A percentile compares a stretch with the other conserved stretches of the same genome.
Conservation (phyloP, 2,113 vertebrate species). For the Indri indri region DNA sequence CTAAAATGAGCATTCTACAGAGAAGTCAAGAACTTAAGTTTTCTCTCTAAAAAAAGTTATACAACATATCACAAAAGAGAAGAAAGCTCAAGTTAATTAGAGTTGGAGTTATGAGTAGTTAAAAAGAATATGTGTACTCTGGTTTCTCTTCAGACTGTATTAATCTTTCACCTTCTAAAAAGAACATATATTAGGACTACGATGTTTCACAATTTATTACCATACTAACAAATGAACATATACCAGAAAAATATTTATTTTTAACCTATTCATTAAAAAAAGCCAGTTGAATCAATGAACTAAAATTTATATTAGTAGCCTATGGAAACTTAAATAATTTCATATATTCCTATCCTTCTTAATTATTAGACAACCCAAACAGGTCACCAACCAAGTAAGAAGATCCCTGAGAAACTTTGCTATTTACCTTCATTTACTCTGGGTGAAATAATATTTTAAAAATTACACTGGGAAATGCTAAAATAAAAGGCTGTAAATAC, state of each 20-base stretch:
- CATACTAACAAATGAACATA: neutral
- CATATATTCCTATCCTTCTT: neutral
- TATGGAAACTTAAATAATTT: conserved; percentile 7
- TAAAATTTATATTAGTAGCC: neutral
- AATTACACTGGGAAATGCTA: neutral
- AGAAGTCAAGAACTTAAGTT: neutral
- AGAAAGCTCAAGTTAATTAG: neutral
- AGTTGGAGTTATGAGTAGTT: neutral
- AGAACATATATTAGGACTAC: neutral
- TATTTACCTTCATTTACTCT: neutral
- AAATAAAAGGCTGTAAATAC: neutral
- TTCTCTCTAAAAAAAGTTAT: neutral
- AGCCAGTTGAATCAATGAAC: neutral
- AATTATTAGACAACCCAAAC: neutral
- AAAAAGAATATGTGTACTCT: neutral
- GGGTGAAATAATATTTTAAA: neutral
- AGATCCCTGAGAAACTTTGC: neutral
- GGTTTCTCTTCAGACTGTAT: no score
- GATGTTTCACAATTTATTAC: neutral
- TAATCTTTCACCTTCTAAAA: neutral
- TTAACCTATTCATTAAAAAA: neutral
- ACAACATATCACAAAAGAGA: conserved; percentile 9
- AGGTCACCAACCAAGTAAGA: neutral
- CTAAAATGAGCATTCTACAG: neutral
- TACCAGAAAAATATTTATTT: neutral